Conservation (phyloP, 2,797 vertebrate genomes). For the Chrosomus eos region DNA sequence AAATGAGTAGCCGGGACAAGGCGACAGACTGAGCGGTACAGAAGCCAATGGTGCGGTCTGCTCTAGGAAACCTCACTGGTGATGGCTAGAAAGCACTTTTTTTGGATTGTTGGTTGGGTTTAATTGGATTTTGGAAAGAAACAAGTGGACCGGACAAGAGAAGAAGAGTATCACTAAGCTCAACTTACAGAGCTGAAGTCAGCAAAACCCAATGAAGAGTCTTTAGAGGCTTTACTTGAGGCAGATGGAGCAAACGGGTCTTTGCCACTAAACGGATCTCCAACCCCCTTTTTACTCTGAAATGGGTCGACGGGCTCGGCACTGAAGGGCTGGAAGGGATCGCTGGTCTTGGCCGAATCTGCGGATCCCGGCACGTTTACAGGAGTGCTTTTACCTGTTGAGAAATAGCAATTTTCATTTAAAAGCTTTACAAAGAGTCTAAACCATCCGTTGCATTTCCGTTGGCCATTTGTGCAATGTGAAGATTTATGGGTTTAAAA, state of each 20-base stretch:
- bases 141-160: constrained; percentile 67
- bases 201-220: constrained; percentile 87
- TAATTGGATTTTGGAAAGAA: constrained; percentile 47
- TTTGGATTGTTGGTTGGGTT: constrained; percentile 23
- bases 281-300: constrained; percentile 91
- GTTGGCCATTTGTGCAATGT: no score
- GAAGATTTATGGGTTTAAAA: not conserved
- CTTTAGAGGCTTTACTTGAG: constrained; percentile 91
- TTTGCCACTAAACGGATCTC: constrained; percentile 97
- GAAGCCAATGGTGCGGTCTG: constrained; percentile 62
- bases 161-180: constrained; percentile 82
- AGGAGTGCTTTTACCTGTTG: constrained; percentile 93
- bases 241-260: constrained; percentile 92
- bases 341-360: constrained; percentile 86
- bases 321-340: constrained; percentile 95
- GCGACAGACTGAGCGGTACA: constrained; percentile 56
- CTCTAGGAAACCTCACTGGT: constrained; percentile 53
- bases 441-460: not conserved
- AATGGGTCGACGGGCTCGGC: constrained; percentile 88
- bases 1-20: constrained; percentile 58
- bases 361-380: constrained; percentile 85
- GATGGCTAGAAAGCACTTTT: constrained; percentile 48
- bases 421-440: not conserved
- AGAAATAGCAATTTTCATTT: constrained; percentile 55
- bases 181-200: constrained; percentile 96